phyloP scores from a whole-genome alignment of 1,140 invertebrate species.

The Proales similis region DNA sequence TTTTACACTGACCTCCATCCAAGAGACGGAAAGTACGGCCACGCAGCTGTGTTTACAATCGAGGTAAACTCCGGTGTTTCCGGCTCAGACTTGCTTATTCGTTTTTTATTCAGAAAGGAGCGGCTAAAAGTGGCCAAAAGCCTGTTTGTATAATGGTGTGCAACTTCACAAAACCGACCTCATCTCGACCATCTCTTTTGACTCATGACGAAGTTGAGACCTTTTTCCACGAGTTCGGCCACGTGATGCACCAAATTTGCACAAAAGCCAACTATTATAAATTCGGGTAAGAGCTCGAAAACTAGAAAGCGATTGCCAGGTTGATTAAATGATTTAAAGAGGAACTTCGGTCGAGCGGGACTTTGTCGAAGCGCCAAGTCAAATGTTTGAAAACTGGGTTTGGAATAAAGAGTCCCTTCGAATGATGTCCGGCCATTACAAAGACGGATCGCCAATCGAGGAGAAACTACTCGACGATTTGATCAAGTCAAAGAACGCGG shows the following conservation, averaged over 20 bases:
- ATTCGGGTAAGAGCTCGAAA: conserved; percentile 48
- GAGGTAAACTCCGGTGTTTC: conserved; percentile 44
- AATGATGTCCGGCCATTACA: conserved; percentile 56
- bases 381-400: conserved; percentile 61
- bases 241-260: conserved; percentile 59
- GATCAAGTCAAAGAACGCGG: conserved; percentile 53
- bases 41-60: conserved; percentile 54
- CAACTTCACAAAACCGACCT: conserved; percentile 57
- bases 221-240: conserved; percentile 60
- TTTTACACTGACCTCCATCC: conserved; percentile 58
- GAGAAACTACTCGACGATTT: conserved; percentile 55
- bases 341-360: conserved; percentile 57
- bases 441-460: conserved; percentile 52
- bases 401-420: conserved; percentile 56
- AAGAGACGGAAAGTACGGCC: conserved; percentile 58
- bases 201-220: conserved; percentile 59
- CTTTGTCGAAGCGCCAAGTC: conserved; percentile 59
- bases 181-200: conserved; percentile 55
- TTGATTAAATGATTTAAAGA: conserved; percentile 41
- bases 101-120: conserved; percentile 21
- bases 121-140: conserved; percentile 45
- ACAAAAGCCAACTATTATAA: conserved; percentile 50
- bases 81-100: not conserved
- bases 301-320: not conserved
- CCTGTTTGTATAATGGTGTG: conserved; percentile 57